These are phyloP conservation scores for Cotesia congregata DNA, from an alignment of 2,888 invertebrate species.

Conservation along the genomic window DNA sequence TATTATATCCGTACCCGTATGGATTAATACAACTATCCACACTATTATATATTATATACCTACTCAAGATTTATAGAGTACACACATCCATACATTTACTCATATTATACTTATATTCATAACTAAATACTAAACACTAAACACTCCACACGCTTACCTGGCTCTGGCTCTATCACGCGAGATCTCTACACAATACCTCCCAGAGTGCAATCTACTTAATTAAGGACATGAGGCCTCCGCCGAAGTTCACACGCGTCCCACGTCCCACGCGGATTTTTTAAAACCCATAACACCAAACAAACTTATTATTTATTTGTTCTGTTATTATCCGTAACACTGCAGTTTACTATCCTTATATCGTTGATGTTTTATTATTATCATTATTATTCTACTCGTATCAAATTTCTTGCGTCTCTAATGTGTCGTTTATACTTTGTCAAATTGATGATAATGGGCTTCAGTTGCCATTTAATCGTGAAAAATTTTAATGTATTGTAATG, in stretches of 20 bases:
- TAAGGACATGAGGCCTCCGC: slow-evolving; percentile 37
- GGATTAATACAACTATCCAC: slow-evolving; percentile 12
- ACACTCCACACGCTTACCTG: background rate
- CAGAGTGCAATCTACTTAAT: slow-evolving; percentile 48
- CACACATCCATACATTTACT: slow-evolving; percentile 14
- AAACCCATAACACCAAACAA: slow-evolving; percentile 16
- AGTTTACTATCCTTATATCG: background rate
- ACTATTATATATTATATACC: background rate
- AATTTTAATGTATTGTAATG: too few species aligned
- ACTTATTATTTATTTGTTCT: background rate
- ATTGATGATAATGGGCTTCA: too few species aligned
- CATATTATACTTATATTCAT: background rate
- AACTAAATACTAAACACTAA: background rate
- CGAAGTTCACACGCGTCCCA: slow-evolving; percentile 58
- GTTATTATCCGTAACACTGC: background rate
- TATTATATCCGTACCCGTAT: background rate
- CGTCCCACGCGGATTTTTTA: slow-evolving; percentile 51
- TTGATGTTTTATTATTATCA: too few species aligned
- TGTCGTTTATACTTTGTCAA: too few species aligned
- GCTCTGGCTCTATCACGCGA: slow-evolving; percentile 41
- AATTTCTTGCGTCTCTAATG: background rate
- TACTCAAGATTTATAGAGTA: background rate
- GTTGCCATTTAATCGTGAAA: too few species aligned
- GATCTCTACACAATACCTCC: slow-evolving; percentile 30
- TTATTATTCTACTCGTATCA: background rate